These are phyloP conservation scores for Adrianichthys oophorus DNA, from an alignment of 2,797 vertebrate genomes.

Conservation along the genomic window DNA sequence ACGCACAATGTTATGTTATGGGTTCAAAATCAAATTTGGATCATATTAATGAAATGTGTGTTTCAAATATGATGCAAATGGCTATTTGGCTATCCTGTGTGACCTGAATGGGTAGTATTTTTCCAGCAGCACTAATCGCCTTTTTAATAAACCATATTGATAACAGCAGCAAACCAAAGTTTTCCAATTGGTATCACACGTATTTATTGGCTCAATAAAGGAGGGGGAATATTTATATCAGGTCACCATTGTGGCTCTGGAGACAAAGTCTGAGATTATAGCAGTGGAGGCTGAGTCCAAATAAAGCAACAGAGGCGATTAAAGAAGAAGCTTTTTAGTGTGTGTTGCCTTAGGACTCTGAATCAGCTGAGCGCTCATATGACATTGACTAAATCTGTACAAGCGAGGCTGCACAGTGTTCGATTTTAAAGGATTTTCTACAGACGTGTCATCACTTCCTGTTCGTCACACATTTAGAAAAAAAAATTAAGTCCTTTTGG, in stretches of 20 bases:
- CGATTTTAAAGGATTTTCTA: not conserved
- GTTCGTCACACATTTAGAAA: not conserved
- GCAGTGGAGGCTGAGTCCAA: constrained; percentile 26
- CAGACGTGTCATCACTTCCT: not conserved
- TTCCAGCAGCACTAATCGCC: constrained; percentile 37
- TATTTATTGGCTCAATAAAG: constrained; percentile 71
- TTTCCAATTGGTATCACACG: constrained; percentile 46
- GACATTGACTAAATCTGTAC: constrained; percentile 28
- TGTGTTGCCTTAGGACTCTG: constrained; percentile 31
- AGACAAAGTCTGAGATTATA: constrained; percentile 60
- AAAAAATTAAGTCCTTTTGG: too few species aligned
- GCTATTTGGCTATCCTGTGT: too few species aligned
- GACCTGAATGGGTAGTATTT: not conserved
- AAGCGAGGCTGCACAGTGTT: constrained; percentile 15
- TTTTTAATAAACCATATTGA: constrained; percentile 23
- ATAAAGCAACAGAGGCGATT: constrained; percentile 29
- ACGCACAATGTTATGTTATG: too few species aligned
- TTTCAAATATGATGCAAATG: too few species aligned
- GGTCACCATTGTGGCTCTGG: constrained; percentile 54
- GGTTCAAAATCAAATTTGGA: too few species aligned
- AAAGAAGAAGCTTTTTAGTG: constrained; percentile 35
- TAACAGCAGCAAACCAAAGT: constrained; percentile 44
- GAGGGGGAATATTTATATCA: constrained; percentile 12
- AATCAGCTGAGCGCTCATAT: constrained; percentile 70
- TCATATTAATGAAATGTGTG: too few species aligned